Percentiles rank a stretch among this genome's conserved stretches.
phyloP scores from a whole-genome alignment of 2,797 vertebrate genomes.

The Mus minutoides region DNA sequence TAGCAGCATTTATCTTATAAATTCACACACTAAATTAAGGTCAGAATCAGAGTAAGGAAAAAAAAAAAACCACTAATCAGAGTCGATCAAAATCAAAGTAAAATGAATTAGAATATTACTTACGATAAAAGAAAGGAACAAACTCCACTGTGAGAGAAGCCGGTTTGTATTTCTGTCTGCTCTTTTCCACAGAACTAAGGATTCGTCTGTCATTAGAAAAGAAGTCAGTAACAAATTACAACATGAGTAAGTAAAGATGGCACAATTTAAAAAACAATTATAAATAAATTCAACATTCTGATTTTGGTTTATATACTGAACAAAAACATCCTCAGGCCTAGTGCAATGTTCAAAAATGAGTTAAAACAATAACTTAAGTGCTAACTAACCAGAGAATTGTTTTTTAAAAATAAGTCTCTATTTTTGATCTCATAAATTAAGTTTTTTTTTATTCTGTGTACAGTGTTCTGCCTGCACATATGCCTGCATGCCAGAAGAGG shows the following conservation, averaged over 20 bases:
- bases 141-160: conserved; percentile 98
- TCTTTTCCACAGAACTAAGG: conserved; percentile 93
- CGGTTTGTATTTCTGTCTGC: conserved; percentile 97
- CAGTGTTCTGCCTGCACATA: neutral
- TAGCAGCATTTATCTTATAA: neutral
- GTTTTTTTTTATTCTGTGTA: neutral
- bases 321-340: conserved; percentile 7
- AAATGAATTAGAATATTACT: conserved; percentile 85
- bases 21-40: conserved; percentile 37
- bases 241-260: conserved; percentile 25
- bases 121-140: conserved; percentile 99
- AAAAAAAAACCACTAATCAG: conserved; percentile 9
- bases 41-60: conserved; percentile 5
- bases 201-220: conserved; percentile 88
- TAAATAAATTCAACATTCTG: conserved; percentile 57
- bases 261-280: conserved; percentile 51
- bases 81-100: conserved; percentile 53
- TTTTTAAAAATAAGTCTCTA: neutral
- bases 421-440: neutral
- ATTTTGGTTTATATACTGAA: conserved; percentile 61
- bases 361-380: conserved; percentile 43
- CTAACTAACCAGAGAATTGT: neutral
- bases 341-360: conserved; percentile 52
- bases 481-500: neutral
- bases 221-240: conserved; percentile 67